Base-by-base conservation (phyloP, 2,113 vertebrate species). In the Rhipidura dahli region DNA sequence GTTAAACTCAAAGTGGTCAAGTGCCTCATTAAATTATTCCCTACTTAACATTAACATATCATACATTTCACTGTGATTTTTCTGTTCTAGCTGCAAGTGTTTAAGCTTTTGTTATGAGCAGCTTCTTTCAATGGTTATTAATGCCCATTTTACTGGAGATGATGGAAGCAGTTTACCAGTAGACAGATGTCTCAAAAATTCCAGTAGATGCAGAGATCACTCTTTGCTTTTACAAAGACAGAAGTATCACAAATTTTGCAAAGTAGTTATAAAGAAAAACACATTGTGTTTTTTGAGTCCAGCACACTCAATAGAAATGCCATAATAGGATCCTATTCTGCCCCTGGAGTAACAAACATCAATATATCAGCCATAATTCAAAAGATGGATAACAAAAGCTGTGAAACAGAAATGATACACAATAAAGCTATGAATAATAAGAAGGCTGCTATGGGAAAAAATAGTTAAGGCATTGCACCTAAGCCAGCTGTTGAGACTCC, bases 21-120 rank as follows among this genome's bases (percentile, higher is more conserved):
- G 30, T 85, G 45, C 64, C 83, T 97, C 87, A 87, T 90, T 84
- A 83, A 89, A 93, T 84, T 89, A 57, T 49, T 89, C 31, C 71
- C 50, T 91, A 72, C 17, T 83, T 93, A 93, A 49, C 12, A 84
- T 86, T 81, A 91, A 83, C 51, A 68, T 81, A 96, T 95, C 66
- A 87, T 42, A 90, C 40, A 40, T 86, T 96, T 91, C 49, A 64
- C 2, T n/a, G 76, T 54, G 60, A 93, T 94, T 97, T 94, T 86
- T 95, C 69, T 86, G 69, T 68, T 95, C 56, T 45, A 92, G 49
- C 57, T 68, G 47, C 54, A 78, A 83, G 14, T 89, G 45, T 51
- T 96, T 28, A 87, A 92, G 26, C 13, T 92, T 97, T 93, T 88
- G 26, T 89, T 94, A 70, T 57, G 51, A 94, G 65, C 27, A 26